Base-by-base conservation (phyloP, 2,888 invertebrate species). In the Ichneumoninae sp. region DNA sequence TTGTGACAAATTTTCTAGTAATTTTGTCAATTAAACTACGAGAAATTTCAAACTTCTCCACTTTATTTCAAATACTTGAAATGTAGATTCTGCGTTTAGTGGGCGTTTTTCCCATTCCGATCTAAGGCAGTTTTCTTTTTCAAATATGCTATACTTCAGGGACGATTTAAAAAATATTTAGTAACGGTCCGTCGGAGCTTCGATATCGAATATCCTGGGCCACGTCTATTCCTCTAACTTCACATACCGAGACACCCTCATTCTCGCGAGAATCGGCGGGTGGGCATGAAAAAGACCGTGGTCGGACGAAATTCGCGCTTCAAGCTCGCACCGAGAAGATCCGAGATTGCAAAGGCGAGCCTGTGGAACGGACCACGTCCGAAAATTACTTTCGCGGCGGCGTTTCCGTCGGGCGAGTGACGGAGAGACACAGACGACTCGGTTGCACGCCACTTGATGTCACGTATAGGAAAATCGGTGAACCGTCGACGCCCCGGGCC, bases 371-470 rank as follows among this genome's bases (percentile, higher is more conserved):
- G 70, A 70, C 79, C 50, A 57, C 65, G 78, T 78, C 70, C 69
- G 79, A 80, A 83, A 79, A 80, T 76, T 75, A 79, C 79, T 83
- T 80, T 80, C 70, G 62, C 82, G 22, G 66, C 47, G 13, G 30
- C 19, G 60, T 78, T 72, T 66, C 68, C 22, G 52, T 70, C 52
- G 65, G 44, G 19, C 13, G 33, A 40, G 52, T 22, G 44, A n/a
- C 68, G 4, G 13, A 13, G 36, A 54, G 33, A 22, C 13, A 60
- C 6, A 44, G 33, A 33, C 54, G 82, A 50, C 36, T 52, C 40
- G 47, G 66, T 19, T 30, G 44, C 44, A 30, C 36, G 69, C 69
- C 75, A 22, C 40, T 40, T 30, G 60, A 22, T 30, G 50, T 50
- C 70, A 71, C 62, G 70, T 70, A 60, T 13, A 36, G 72, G 68